These are phyloP conservation scores for Notarius lentiginosus DNA, from an alignment of 2,113 vertebrate genomes.

Conservation along the genomic window DNA sequence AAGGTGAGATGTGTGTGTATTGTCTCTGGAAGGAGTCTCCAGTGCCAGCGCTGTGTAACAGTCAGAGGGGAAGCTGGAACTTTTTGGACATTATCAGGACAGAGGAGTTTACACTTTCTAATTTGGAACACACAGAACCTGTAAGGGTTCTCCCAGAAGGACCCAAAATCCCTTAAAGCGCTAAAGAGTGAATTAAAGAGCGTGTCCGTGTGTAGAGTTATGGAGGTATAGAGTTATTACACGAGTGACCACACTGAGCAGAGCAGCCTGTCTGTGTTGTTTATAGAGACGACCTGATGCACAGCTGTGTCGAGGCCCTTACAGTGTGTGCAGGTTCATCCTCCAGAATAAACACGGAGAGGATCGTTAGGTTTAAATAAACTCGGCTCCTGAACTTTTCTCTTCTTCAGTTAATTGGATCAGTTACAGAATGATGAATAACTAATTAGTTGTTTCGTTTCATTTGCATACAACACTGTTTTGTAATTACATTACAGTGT, in stretches of 20 bases:
- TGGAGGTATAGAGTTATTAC: too few relatives aligned
- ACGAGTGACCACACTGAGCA: too few relatives aligned
- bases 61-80: not conserved
- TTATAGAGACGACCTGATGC: not conserved
- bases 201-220: too few relatives aligned
- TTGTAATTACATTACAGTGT: not conserved
- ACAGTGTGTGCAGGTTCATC: not conserved
- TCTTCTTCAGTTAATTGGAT: not conserved
- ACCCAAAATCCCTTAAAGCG: too few relatives aligned
- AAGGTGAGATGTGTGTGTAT: not conserved
- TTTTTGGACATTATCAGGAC: too few relatives aligned
- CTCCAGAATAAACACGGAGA: not conserved
- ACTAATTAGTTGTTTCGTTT: not conserved
- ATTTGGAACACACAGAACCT: too few relatives aligned
- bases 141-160: too few relatives aligned
- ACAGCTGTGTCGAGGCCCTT: not conserved
- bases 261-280: not conserved
- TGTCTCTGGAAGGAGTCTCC: not conserved
- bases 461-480: not conserved
- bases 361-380: not conserved
- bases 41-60: not conserved
- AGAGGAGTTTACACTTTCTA: not conserved
- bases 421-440: slow-evolving; percentile 18
- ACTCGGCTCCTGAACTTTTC: not conserved
- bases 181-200: too few relatives aligned